Evolutionary conservation across 1,140 invertebrate genomes (phyloP).

Genomic region (Pachypsylla venusta): DNA sequence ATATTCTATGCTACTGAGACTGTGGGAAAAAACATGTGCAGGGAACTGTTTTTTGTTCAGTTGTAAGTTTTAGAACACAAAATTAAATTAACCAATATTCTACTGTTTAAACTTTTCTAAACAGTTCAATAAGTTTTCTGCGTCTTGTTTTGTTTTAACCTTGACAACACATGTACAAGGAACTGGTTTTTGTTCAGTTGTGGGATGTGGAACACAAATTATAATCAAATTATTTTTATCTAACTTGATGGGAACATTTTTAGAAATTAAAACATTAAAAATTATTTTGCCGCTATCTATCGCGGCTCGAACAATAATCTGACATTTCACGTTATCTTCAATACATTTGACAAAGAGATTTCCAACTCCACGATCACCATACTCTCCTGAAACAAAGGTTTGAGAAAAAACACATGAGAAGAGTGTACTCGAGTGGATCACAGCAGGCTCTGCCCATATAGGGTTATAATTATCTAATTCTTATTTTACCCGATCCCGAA

Average conservation of each 20-base stretch:
- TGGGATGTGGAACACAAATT: neutral
- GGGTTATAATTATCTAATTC: too few species aligned
- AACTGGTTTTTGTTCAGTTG: neutral
- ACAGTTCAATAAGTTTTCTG: neutral
- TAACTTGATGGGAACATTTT: neutral
- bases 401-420: too few species aligned
- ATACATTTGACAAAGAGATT: neutral
- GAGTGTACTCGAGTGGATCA: too few species aligned
- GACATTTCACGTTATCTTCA: neutral
- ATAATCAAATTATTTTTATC: constrained; percentile 1
- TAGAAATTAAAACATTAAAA: neutral
- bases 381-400: too few species aligned
- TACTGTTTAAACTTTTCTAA: neutral
- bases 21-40: too few species aligned
- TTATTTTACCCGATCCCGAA: too few species aligned
- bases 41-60: too few species aligned
- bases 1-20: too few species aligned
- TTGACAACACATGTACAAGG: neutral
- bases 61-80: too few species aligned
- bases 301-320: neutral
- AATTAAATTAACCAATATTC: too few species aligned
- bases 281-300: neutral
- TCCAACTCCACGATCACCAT: neutral
- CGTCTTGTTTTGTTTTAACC: neutral
- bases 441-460: too few species aligned